phyloP scores from a whole-genome alignment of 2,797 vertebrate species.

The Gouania willdenowi region DNA sequence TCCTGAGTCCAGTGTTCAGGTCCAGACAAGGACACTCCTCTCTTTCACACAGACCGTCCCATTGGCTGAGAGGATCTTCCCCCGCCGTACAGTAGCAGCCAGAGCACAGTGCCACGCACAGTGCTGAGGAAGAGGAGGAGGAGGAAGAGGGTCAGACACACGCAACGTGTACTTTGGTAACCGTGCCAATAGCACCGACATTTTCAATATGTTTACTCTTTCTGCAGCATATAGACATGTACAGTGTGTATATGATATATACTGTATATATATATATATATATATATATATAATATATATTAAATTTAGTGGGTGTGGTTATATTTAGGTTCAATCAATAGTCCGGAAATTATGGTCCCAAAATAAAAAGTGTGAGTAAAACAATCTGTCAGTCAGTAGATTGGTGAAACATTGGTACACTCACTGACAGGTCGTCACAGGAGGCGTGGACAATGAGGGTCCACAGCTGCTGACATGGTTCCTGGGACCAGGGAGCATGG shows the following conservation, averaged over 20 bases:
- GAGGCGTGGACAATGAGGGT: conserved; percentile 84
- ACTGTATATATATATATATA: no score
- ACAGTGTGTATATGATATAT: not conserved
- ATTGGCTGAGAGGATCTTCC: conserved; percentile 74
- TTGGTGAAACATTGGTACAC: conserved; percentile 31
- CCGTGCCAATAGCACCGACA: no score
- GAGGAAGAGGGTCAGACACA: no score
- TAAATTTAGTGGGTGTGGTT: no score
- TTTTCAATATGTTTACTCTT: no score
- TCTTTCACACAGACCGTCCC: conserved; percentile 73
- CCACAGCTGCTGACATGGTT: conserved; percentile 79
- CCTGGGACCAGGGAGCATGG: conserved; percentile 76
- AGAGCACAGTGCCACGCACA: conserved; percentile 83
- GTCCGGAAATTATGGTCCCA: no score
- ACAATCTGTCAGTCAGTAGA: no score
- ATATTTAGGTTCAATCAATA: no score
- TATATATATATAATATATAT: no score
- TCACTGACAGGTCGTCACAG: conserved; percentile 84
- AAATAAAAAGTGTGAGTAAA: no score
- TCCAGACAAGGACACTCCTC: conserved; percentile 80
- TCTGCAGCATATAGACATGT: not conserved
- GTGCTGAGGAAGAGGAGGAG: conserved; percentile 48
- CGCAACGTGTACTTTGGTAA: no score
- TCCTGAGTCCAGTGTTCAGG: conserved; percentile 61
- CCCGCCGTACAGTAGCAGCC: conserved; percentile 86